A percentile compares a stretch with the other conserved stretches of the same genome.
Evolutionary conservation across 1,140 invertebrate genomes (phyloP).

Genomic region (Maniola jurtina): DNA sequence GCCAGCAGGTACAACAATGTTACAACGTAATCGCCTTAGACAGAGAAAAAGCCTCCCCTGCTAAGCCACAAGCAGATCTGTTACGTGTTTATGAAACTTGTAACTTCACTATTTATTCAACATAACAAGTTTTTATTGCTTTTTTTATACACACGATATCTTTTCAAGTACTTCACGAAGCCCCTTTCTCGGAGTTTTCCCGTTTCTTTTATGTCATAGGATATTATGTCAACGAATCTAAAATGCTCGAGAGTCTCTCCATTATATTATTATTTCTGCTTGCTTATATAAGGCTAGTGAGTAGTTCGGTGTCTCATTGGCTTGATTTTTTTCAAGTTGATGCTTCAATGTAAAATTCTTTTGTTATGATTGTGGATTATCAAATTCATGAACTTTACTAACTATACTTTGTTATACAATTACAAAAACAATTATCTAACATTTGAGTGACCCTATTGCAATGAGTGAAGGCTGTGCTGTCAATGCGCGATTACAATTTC

Average conservation of each 20-base stretch:
- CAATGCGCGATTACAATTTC: no score
- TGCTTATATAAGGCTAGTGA: background rate
- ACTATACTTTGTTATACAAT: no score
- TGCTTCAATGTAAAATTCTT: background rate
- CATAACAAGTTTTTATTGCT: slow-evolving; percentile 28
- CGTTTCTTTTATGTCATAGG: slow-evolving; percentile 20
- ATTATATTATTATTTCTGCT: slow-evolving; percentile 13
- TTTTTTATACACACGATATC: slow-evolving; percentile 22
- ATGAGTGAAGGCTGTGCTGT: no score
- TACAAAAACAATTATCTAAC: no score
- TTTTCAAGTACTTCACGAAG: slow-evolving; percentile 19
- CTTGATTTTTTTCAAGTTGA: background rate
- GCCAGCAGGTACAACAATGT: background rate
- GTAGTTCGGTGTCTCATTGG: background rate
- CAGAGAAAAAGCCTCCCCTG: slow-evolving; percentile 22
- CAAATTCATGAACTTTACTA: no score
- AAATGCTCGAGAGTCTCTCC: slow-evolving; percentile 18
- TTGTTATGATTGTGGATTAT: no score
- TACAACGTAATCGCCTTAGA: slow-evolving; percentile 10
- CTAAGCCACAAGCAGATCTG: slow-evolving; percentile 14
- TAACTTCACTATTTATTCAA: slow-evolving; percentile 19
- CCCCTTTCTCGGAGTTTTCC: slow-evolving; percentile 24
- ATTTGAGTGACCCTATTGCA: no score
- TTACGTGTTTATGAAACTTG: slow-evolving; percentile 24
- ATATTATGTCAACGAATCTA: slow-evolving; percentile 22